These are phyloP conservation scores for Brenthis ino DNA, from an alignment of 2,888 invertebrate species.

Conservation along the genomic window DNA sequence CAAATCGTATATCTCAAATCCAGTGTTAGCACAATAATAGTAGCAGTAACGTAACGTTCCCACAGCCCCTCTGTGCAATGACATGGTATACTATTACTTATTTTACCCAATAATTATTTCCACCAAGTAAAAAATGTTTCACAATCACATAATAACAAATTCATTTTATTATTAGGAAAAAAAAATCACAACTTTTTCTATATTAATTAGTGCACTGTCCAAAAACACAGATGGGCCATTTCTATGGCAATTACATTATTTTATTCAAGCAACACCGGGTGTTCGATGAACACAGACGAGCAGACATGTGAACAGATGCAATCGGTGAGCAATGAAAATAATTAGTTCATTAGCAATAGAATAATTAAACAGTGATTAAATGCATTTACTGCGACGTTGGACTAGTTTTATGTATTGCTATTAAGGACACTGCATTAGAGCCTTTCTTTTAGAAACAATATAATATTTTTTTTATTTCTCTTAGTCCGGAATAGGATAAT, in stretches of 20 bases:
- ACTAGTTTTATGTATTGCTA: slow-evolving; percentile 20
- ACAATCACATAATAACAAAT: background rate
- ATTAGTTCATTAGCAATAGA: slow-evolving; percentile 46
- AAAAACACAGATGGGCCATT: no score
- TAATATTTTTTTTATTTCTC: no score
- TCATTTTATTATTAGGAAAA: no score
- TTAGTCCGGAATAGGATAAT: no score
- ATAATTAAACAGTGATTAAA: slow-evolving; percentile 36
- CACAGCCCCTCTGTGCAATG: slow-evolving; percentile 63
- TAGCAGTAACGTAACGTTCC: slow-evolving; percentile 68
- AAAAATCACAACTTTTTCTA: no score
- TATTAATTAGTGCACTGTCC: no score
- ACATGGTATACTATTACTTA: slow-evolving; percentile 48
- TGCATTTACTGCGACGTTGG: slow-evolving; percentile 38
- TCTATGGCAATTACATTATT: no score
- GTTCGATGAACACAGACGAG: background rate
- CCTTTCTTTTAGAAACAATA: background rate
- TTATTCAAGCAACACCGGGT: no score
- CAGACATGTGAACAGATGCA: background rate
- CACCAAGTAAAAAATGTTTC: no score
- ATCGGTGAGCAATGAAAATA: slow-evolving; percentile 48
- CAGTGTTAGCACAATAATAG: slow-evolving; percentile 66
- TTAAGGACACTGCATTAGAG: slow-evolving; percentile 31
- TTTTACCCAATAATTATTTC: slow-evolving; percentile 25
- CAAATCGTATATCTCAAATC: slow-evolving; percentile 75